A percentile compares a stretch with the other conserved stretches of the same genome.
Evolutionary conservation across 2,797 vertebrate genomes (phyloP).

Genomic region (Lithobates sylvaticus): DNA sequence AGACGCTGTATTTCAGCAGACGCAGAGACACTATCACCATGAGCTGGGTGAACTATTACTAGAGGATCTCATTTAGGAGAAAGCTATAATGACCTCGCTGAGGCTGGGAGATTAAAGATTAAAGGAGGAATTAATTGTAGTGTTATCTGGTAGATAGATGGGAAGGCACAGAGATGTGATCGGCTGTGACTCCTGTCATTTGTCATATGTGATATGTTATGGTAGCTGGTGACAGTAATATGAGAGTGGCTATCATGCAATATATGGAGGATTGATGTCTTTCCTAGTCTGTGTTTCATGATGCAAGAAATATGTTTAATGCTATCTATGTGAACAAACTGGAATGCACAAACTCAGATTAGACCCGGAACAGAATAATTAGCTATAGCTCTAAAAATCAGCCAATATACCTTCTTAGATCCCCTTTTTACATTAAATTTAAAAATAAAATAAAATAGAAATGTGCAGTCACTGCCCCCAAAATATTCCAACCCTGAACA

Average conservation of each 20-base stretch:
- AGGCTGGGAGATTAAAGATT: conserved; percentile 50
- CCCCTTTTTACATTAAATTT: no score
- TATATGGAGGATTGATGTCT: background rate
- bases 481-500: no score
- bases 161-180: conserved; percentile 29
- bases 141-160: conserved; percentile 53
- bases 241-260: background rate
- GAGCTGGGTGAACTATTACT: background rate
- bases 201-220: conserved; percentile 25
- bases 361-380: no score
- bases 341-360: no score
- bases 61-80: conserved; percentile 12
- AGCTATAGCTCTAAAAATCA: no score
- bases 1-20: background rate
- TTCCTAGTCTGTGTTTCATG: background rate
- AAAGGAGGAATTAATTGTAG: conserved; percentile 45
- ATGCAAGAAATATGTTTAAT: background rate
- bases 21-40: background rate
- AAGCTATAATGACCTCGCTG: conserved; percentile 31
- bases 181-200: conserved; percentile 14
- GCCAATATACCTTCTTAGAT: no score
- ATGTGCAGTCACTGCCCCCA: no score
- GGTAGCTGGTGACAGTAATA: background rate
- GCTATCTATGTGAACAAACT: no score
- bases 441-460: no score